Percentiles rank a stretch among this genome's conserved stretches.
Conservation (phyloP, 2,888 invertebrate species). For the Charanyca ferruginea region DNA sequence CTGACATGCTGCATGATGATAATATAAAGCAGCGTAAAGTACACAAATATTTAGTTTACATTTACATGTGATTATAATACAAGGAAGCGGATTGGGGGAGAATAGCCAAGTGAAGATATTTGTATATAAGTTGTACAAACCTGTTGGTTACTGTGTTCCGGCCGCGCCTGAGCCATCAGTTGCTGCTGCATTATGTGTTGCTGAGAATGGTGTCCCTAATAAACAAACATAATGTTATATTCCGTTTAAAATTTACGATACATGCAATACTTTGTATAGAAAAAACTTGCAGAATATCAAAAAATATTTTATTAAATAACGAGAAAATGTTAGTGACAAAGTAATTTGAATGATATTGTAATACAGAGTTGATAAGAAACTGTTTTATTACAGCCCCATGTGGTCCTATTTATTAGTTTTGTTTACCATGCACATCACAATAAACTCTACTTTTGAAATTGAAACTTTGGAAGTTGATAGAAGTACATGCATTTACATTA, state of each 20-base stretch:
- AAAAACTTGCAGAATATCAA: slow-evolving; percentile 20
- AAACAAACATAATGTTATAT: slow-evolving; percentile 40
- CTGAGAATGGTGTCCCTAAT: slow-evolving; percentile 88
- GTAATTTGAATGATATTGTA: slow-evolving; percentile 2
- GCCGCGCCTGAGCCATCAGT: slow-evolving; percentile 82
- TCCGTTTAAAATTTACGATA: neutral
- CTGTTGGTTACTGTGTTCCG: slow-evolving; percentile 87
- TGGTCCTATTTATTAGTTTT: neutral
- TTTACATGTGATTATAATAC: slow-evolving; percentile 66
- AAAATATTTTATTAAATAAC: neutral
- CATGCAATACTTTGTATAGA: slow-evolving; percentile 14
- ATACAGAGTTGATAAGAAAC: slow-evolving; percentile 4
- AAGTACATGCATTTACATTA: slow-evolving; percentile 46
- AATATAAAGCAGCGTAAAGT: slow-evolving; percentile 82
- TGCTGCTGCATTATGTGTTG: slow-evolving; percentile 90
- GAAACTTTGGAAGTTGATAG: slow-evolving; percentile 29
- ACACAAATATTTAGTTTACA: slow-evolving; percentile 75
- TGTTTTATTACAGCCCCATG: neutral
- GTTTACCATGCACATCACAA: slow-evolving; percentile 62
- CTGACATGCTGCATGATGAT: slow-evolving; percentile 81
- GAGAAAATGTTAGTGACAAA: neutral
- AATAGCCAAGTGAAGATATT: slow-evolving; percentile 14
- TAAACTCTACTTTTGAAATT: slow-evolving; percentile 37
- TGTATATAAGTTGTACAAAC: slow-evolving; percentile 65
- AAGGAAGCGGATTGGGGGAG: slow-evolving; percentile 45